These are phyloP conservation scores for Scotopteryx bipunctaria DNA, from an alignment of 2,888 invertebrate species.

Conservation along the genomic window DNA sequence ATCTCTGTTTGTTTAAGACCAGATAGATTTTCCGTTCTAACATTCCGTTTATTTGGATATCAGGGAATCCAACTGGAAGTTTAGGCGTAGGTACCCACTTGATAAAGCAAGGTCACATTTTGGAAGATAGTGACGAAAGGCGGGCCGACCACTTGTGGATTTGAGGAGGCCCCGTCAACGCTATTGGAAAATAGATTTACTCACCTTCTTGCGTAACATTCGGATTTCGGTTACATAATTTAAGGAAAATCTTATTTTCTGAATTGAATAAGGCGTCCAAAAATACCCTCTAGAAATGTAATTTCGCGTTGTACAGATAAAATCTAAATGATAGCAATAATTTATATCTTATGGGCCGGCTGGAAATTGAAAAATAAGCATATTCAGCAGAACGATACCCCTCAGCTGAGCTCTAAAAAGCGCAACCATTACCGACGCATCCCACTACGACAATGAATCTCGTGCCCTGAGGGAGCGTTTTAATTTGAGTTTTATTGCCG, in stretches of 20 bases:
- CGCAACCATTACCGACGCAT: slow-evolving; percentile 50
- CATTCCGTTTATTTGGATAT: too few species aligned
- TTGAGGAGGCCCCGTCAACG: slow-evolving; percentile 49
- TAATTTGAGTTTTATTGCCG: slow-evolving; percentile 60
- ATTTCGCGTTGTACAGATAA: slow-evolving; percentile 13
- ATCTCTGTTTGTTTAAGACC: slow-evolving; percentile 7
- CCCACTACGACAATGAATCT: slow-evolving; percentile 60
- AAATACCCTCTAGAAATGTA: slow-evolving; percentile 1
- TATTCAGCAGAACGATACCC: slow-evolving; percentile 30
- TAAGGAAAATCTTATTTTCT: background rate
- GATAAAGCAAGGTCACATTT: slow-evolving; percentile 35
- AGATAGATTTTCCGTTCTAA: background rate
- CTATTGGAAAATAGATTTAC: slow-evolving; percentile 60
- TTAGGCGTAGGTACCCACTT: background rate
- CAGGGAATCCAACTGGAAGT: too few species aligned
- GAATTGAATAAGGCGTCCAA: slow-evolving; percentile 9
- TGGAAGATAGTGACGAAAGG: slow-evolving; percentile 51
- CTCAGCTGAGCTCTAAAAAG: slow-evolving; percentile 46
- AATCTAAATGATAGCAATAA: slow-evolving; percentile 18
- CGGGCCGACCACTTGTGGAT: slow-evolving; percentile 80
- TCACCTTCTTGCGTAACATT: slow-evolving; percentile 26
- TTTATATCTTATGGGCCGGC: slow-evolving; percentile 16
- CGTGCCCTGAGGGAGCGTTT: slow-evolving; percentile 58
- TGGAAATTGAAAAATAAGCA: slow-evolving; percentile 29
- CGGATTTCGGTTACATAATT: slow-evolving; percentile 1